Conservation (phyloP, 2,797 vertebrate species). For the Acrocephalus scirpaceus region DNA sequence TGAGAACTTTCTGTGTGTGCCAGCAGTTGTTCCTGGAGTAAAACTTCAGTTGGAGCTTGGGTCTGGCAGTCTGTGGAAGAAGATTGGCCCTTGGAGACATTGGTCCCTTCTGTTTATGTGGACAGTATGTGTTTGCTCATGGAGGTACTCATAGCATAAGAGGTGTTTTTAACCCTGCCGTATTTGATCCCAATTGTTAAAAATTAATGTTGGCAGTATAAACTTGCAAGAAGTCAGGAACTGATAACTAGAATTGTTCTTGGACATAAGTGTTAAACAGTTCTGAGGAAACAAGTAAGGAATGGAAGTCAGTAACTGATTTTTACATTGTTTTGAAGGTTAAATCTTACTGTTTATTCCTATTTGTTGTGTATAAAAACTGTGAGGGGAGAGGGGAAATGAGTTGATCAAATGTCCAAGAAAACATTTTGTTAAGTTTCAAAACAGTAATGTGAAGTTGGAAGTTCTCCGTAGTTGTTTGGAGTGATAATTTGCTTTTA, state of each 20-base stretch:
- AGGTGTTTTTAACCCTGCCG: not conserved
- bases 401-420: not conserved
- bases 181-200: not conserved
- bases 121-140: not conserved
- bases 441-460: not conserved
- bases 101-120: not conserved
- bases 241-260: not conserved
- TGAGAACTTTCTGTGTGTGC: not conserved
- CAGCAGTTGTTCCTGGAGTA: not conserved
- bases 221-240: not conserved
- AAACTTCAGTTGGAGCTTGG: not conserved
- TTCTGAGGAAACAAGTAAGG: not conserved
- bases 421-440: not conserved
- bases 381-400: not conserved
- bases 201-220: not conserved
- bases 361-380: not conserved
- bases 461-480: not conserved
- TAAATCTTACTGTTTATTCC: not conserved
- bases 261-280: not conserved
- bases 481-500: not conserved
- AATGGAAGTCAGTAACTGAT: not conserved
- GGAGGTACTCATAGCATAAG: not conserved
- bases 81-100: not conserved
- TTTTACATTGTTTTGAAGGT: not conserved
- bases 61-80: not conserved